A percentile compares a stretch with the other conserved stretches of the same genome.
These are phyloP conservation scores for Hydrocynus forskahlii DNA, from an alignment of 2,797 vertebrate genomes.

Conservation along the genomic window DNA sequence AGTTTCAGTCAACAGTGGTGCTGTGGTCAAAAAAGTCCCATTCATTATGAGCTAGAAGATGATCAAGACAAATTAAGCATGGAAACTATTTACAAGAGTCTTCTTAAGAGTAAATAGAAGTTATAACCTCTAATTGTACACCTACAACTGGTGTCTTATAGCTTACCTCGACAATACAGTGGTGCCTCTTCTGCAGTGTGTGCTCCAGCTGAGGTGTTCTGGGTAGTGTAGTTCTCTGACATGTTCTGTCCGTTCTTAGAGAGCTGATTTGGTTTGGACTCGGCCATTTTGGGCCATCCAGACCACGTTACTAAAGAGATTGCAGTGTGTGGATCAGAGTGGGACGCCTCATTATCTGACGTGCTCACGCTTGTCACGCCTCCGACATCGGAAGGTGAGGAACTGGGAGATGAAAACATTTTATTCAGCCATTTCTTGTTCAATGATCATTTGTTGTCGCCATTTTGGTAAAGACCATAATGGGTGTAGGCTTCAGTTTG, in stretches of 20 bases:
- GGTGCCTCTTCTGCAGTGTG: constrained; percentile 53
- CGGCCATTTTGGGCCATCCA: constrained; percentile 5
- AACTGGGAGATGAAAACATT: background rate
- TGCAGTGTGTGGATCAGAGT: constrained; percentile 69
- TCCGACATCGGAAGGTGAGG: constrained; percentile 45
- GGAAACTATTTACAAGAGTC: too few species aligned
- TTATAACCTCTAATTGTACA: background rate
- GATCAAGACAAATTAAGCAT: background rate
- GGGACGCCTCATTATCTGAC: constrained; percentile 71
- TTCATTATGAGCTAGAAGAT: background rate
- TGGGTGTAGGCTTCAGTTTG: background rate
- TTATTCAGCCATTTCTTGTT: background rate
- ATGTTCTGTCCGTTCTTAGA: background rate
- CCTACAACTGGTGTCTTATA: too few species aligned
- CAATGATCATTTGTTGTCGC: background rate
- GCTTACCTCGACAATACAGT: background rate
- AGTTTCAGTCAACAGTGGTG: background rate
- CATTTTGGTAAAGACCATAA: background rate
- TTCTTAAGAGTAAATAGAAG: too few species aligned
- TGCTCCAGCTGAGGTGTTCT: constrained; percentile 50
- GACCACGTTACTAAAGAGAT: constrained; percentile 45
- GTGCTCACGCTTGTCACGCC: constrained; percentile 50
- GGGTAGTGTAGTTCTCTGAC: constrained; percentile 51
- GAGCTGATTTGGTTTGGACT: constrained; percentile 32
- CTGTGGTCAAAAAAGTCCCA: background rate